phyloP scores from a whole-genome alignment of 2,888 invertebrate species.

The Sarcophaga carnaria region DNA sequence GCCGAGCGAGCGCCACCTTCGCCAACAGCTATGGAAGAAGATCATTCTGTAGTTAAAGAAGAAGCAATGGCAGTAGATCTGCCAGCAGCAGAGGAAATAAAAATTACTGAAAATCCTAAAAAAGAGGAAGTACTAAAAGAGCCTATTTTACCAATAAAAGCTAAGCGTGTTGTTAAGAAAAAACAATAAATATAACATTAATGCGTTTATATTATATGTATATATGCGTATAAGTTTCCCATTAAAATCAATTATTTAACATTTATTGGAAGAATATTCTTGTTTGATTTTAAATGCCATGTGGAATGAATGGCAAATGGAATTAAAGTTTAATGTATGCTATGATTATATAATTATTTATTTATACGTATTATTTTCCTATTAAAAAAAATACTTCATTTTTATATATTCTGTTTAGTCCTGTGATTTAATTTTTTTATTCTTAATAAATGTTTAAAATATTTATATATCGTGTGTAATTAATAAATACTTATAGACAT shows the following conservation, averaged over 20 bases:
- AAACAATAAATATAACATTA: constrained; percentile 39
- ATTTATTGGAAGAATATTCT: no score
- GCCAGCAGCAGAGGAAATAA: background rate
- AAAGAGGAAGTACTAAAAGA: constrained; percentile 47
- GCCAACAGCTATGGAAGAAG: constrained; percentile 71
- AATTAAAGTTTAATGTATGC: no score
- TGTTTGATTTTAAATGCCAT: no score
- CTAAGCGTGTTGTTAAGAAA: constrained; percentile 53
- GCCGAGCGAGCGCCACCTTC: constrained; percentile 74
- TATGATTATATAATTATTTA: constrained; percentile 3
- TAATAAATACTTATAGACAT: background rate
- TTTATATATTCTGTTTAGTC: background rate
- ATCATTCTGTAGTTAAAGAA: constrained; percentile 67
- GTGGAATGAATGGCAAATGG: no score
- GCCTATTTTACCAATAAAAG: constrained; percentile 7
- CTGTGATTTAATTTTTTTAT: constrained; percentile 19
- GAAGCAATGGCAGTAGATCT: constrained; percentile 21
- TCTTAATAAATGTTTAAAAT: constrained; percentile 13
- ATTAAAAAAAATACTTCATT: constrained; percentile 21
- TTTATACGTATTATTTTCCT: background rate
- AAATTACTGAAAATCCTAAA: constrained; percentile 41
- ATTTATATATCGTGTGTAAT: background rate
- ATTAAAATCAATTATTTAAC: no score
- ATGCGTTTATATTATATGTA: background rate
- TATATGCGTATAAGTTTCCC: background rate